phyloP scores from a whole-genome alignment of 2,113 vertebrate genomes.

The Sebastes schlegelii region DNA sequence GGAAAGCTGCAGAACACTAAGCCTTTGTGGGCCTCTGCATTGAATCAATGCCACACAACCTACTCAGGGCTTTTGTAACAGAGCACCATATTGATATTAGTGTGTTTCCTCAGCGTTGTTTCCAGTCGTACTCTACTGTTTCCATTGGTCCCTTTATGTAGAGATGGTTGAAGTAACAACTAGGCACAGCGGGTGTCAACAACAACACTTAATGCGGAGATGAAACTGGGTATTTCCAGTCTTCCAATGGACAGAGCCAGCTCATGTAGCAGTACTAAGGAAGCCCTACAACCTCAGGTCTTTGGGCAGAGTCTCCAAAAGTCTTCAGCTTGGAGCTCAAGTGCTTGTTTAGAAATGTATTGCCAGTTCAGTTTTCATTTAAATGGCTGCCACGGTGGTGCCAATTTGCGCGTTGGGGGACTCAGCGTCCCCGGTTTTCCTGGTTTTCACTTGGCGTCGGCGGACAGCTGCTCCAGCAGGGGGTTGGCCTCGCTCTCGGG shows the following conservation, averaged over 20 bases:
- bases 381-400: slow-evolving; percentile 45
- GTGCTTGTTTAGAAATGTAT: slow-evolving; percentile 74
- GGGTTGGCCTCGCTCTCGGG: slow-evolving; percentile 91
- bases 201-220: slow-evolving; percentile 64
- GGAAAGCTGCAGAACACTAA: slow-evolving; percentile 55
- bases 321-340: slow-evolving; percentile 74
- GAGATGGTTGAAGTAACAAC: slow-evolving; percentile 67
- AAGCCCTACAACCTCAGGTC: slow-evolving; percentile 56
- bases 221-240: slow-evolving; percentile 64
- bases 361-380: slow-evolving; percentile 58
- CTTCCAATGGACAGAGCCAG: slow-evolving; percentile 74
- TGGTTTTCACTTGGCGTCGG: slow-evolving; percentile 75
- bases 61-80: slow-evolving; percentile 67
- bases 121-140: slow-evolving; percentile 51
- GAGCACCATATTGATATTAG: slow-evolving; percentile 73
- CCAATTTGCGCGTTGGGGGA: slow-evolving; percentile 28
- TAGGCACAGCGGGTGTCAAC: slow-evolving; percentile 76
- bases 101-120: slow-evolving; percentile 66
- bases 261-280: slow-evolving; percentile 71
- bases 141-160: slow-evolving; percentile 74
- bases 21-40: slow-evolving; percentile 43
- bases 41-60: slow-evolving; percentile 60
- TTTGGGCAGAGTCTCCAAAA: slow-evolving; percentile 74
- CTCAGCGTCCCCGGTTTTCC: background rate
- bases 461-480: slow-evolving; percentile 89